phyloP scores from a whole-genome alignment of 2,888 invertebrate genomes.

The Lithophane semibrunnea region DNA sequence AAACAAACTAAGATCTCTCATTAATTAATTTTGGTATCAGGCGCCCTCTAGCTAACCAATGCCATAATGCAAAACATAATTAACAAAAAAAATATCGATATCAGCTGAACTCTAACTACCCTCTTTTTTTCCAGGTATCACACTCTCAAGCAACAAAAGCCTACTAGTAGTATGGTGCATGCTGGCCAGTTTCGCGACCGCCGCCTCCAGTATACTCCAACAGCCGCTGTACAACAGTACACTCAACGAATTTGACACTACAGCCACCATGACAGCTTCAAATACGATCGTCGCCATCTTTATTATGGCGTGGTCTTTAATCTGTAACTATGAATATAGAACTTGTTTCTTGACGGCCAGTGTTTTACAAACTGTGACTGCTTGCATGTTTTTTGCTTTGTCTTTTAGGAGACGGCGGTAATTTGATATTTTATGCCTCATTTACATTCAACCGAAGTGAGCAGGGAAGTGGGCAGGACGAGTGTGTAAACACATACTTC shows the following conservation, averaged over 20 bases:
- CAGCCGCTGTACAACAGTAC: slow-evolving; percentile 85
- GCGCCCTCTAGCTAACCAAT: neutral
- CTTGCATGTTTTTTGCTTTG: slow-evolving; percentile 79
- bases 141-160: slow-evolving; percentile 79
- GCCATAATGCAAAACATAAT: neutral
- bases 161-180: slow-evolving; percentile 86
- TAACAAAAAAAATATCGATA: neutral
- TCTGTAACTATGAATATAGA: slow-evolving; percentile 81
- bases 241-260: slow-evolving; percentile 86
- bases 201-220: slow-evolving; percentile 82
- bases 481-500: too few species aligned
- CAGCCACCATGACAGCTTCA: slow-evolving; percentile 85
- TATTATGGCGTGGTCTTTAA: slow-evolving; percentile 82
- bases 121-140: slow-evolving; percentile 78
- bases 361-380: slow-evolving; percentile 80
- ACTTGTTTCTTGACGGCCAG: slow-evolving; percentile 85
- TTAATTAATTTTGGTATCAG: neutral
- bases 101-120: neutral
- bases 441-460: too few species aligned
- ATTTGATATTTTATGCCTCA: slow-evolving; percentile 6
- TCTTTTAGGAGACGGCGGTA: slow-evolving; percentile 84
- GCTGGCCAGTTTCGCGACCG: slow-evolving; percentile 84
- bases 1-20: neutral
- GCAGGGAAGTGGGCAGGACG: too few species aligned
- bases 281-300: slow-evolving; percentile 82